A percentile compares a stretch with the other conserved stretches of the same genome.
Conservation (phyloP, 2,797 vertebrate species). For the Siniperca obscura region DNA sequence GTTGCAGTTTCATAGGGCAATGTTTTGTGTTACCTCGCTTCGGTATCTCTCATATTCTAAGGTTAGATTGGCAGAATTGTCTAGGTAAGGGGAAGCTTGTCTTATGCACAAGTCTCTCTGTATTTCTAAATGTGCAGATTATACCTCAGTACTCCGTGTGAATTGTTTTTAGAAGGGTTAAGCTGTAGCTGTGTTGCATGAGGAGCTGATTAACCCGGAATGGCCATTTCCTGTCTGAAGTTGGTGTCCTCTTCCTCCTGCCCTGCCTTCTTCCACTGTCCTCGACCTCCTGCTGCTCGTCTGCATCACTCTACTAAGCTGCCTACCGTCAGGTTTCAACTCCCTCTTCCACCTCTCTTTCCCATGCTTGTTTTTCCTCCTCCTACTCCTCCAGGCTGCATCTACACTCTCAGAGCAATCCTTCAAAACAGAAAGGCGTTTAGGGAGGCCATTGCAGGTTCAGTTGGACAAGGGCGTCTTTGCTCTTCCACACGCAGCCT, state of each 20-base stretch:
- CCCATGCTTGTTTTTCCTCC: slow-evolving; percentile 30
- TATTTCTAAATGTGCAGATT: background rate
- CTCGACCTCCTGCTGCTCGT: slow-evolving; percentile 42
- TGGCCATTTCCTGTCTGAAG: slow-evolving; percentile 42
- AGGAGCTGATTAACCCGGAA: slow-evolving; percentile 55
- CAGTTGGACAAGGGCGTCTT: slow-evolving; percentile 10
- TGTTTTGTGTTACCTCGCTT: background rate
- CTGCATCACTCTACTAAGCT: slow-evolving; percentile 19
- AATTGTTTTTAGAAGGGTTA: slow-evolving; percentile 23
- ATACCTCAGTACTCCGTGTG: background rate
- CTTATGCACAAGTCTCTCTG: background rate
- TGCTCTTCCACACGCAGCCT: slow-evolving; percentile 24
- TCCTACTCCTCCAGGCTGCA: slow-evolving; percentile 2
- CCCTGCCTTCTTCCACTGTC: slow-evolving; percentile 33
- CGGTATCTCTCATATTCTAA: background rate
- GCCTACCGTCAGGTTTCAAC: slow-evolving; percentile 35
- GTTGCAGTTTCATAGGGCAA: slow-evolving; percentile 17
- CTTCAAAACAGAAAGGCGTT: slow-evolving; percentile 27
- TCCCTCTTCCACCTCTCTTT: slow-evolving; percentile 14
- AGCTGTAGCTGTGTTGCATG: slow-evolving; percentile 30
- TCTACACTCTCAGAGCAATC: slow-evolving; percentile 19
- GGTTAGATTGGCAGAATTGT: background rate
- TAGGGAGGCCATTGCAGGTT: slow-evolving; percentile 28
- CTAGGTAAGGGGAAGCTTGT: background rate
- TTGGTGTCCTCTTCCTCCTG: slow-evolving; percentile 38